phyloP scores from a whole-genome alignment of 2,113 vertebrate genomes.

The Centropus bengalensis region DNA sequence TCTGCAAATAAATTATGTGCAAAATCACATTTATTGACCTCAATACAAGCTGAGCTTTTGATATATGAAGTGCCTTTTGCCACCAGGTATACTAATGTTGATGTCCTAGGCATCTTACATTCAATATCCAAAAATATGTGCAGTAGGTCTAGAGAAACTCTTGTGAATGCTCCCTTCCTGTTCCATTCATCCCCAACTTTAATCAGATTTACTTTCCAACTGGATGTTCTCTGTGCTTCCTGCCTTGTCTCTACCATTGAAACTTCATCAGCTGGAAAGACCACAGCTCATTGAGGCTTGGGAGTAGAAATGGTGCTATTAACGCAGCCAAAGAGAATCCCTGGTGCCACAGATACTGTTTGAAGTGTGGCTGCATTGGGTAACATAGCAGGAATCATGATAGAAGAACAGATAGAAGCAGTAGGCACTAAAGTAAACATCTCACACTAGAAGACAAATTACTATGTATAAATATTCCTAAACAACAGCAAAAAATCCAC shows the following conservation, averaged over 20 bases:
- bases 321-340: not conserved
- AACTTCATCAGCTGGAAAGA: not conserved
- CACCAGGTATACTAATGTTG: not conserved
- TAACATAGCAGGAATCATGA: not conserved
- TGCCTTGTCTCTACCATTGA: not conserved
- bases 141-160: not conserved
- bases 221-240: not conserved
- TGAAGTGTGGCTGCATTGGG: not conserved
- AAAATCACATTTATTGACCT: not conserved
- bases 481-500: not conserved
- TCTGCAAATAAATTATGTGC: not conserved
- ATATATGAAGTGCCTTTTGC: not conserved
- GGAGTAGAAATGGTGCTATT: not conserved
- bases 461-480: not conserved
- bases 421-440: not conserved
- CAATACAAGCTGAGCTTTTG: not conserved
- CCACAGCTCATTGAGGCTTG: not conserved
- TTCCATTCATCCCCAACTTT: not conserved
- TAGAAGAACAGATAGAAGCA: not conserved
- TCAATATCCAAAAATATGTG: not conserved
- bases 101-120: not conserved
- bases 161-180: not conserved
- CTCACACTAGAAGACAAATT: not conserved
- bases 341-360: not conserved
- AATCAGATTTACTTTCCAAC: not conserved